Evolutionary conservation across 2,888 invertebrate species (phyloP).

Genomic region (Drosophila mayaguana): DNA sequence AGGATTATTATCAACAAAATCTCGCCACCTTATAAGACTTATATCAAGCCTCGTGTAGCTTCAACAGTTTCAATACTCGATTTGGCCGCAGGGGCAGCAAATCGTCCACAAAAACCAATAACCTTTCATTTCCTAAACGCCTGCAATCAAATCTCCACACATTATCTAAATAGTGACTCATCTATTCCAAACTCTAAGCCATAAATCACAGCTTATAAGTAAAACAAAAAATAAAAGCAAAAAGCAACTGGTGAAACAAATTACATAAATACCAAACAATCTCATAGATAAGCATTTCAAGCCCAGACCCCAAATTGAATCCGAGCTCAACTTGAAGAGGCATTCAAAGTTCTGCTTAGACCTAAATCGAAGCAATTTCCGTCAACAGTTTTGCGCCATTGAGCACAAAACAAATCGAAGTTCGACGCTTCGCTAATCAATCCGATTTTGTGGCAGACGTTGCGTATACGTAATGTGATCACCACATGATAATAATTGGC

Average conservation of each 20-base stretch:
- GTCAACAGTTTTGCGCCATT: conserved; percentile 47
- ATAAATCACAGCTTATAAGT: conserved; percentile 1
- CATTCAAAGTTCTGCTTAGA: conserved; percentile 36
- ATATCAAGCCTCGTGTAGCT: too few species aligned
- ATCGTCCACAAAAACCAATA: neutral
- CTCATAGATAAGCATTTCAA: neutral
- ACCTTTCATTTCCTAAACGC: neutral
- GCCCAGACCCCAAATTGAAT: neutral
- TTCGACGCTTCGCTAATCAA: conserved; percentile 34
- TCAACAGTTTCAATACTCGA: neutral
- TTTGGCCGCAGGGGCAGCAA: neutral
- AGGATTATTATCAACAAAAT: too few species aligned
- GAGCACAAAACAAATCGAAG: conserved; percentile 20
- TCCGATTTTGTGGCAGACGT: conserved; percentile 21
- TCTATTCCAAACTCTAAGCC: neutral
- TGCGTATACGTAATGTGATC: conserved; percentile 26
- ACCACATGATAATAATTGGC: neutral
- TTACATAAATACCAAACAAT: neutral
- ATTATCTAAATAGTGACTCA: neutral
- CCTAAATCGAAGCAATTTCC: conserved; percentile 26
- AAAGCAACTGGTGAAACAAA: conserved; percentile 11
- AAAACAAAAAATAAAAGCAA: neutral
- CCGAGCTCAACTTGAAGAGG: conserved; percentile 20
- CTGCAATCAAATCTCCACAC: neutral
- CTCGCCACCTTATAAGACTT: too few species aligned